Percentiles rank a stretch among this genome's conserved stretches.
phyloP scores from a whole-genome alignment of 2,888 invertebrate genomes.

The Phalangium opilio region DNA sequence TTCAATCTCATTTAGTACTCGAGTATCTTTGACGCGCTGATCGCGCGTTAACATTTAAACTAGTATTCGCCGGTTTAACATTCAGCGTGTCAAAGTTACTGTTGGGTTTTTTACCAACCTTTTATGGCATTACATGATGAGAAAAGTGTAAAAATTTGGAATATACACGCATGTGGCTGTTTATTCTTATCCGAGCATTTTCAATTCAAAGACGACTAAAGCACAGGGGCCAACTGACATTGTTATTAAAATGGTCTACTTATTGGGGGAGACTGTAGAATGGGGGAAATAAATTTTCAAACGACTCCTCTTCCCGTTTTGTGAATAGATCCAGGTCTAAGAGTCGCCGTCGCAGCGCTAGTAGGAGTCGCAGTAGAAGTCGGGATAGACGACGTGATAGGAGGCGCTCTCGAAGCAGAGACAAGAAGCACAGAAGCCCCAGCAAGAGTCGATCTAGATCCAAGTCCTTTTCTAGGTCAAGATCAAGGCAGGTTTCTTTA shows the following conservation, averaged over 20 bases:
- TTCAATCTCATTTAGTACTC: no score
- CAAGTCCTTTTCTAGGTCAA: constrained; percentile 11
- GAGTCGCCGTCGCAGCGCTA: constrained; percentile 9
- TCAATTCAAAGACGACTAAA: neutral
- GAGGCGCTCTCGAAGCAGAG: constrained; percentile 11
- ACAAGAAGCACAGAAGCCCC: constrained; percentile 7
- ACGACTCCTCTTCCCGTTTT: neutral
- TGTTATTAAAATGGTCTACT: no score
- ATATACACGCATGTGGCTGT: no score
- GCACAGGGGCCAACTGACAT: constrained; percentile 1
- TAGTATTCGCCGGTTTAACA: no score
- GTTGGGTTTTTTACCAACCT: no score
- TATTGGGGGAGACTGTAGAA: neutral
- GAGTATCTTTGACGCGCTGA: no score
- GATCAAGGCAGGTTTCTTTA: constrained; percentile 10
- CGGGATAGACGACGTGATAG: constrained; percentile 13
- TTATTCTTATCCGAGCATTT: no score
- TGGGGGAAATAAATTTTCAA: neutral
- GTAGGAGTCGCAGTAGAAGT: constrained; percentile 12
- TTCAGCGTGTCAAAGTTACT: no score
- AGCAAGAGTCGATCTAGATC: constrained; percentile 11
- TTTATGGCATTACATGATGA: no score
- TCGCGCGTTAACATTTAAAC: no score
- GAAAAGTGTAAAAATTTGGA: no score
- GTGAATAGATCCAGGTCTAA: neutral